Base-by-base conservation (phyloP, 1,140 invertebrate species). In the Saxidomus purpurata region DNA sequence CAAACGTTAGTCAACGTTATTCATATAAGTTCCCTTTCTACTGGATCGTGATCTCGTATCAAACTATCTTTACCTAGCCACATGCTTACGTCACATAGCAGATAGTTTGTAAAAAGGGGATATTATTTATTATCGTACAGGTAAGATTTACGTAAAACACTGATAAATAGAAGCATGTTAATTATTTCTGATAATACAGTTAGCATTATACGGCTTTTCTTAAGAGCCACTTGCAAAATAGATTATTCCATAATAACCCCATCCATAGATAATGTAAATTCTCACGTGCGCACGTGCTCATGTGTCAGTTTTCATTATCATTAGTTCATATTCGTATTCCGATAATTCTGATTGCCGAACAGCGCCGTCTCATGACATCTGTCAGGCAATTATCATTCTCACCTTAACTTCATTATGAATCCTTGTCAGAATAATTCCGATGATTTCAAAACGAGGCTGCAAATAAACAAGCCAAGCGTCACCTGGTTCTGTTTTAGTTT, bases 241-340 rank as follows among this genome's bases (percentile, higher is more conserved):
- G 67, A 71, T 71, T 71, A 71, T 38, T 28, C 17, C 67, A n/a
- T 28, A 22, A 71, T 71, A 38, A 71, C 34, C 67, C 17, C 25
- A 71, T 71, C 67, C 28, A 36, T 19, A 71, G 67, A 38, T 71
- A 71, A 71, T 71, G 67, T 22, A 71, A 71, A 71, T 71, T 71
- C 67, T 71, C 67, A 71, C 67, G 67, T 71, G 36, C 36, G 67
- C 67, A 71, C 67, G 67, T 71, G 67, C 36, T 71, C 67, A 4
- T 71, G 67, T 71, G 67, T 71, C 67, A 71, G 67, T 38, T 71
- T 36, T 15, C 34, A 71, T 71, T 71, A 71, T 19, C 6, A 38
- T 19, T 71, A 63, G 25, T 9, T 63, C 15, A 6, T 28, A 63
- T 63, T 63, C 59, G 25, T 63, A 43, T 15, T 43, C 43, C 15